These are phyloP conservation scores for Trichacis sp. DNA, from an alignment of 2,888 invertebrate genomes.

Conservation along the genomic window DNA sequence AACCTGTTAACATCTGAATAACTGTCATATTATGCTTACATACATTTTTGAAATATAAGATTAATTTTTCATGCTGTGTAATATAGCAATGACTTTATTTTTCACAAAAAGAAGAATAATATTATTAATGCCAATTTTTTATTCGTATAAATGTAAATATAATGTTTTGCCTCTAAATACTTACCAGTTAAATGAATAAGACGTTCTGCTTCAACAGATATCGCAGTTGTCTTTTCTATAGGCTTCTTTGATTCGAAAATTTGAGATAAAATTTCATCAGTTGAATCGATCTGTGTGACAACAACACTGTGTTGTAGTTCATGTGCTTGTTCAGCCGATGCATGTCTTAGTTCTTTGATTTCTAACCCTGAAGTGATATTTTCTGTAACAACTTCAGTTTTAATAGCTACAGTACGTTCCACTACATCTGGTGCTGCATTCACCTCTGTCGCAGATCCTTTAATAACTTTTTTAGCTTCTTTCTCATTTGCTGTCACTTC, in stretches of 20 bases:
- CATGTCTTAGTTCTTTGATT: conserved; percentile 52
- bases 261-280: conserved; percentile 70
- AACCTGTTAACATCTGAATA: too few species aligned
- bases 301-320: conserved; percentile 69
- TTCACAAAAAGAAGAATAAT: too few species aligned
- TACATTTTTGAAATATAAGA: too few species aligned
- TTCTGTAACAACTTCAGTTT: conserved; percentile 60
- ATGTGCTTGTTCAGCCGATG: conserved; percentile 56
- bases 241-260: conserved; percentile 66
- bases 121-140: too few species aligned
- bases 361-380: conserved; percentile 53
- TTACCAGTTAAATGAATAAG: conserved; percentile 59
- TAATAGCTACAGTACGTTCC: conserved; percentile 68
- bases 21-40: too few species aligned
- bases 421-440: conserved; percentile 68
- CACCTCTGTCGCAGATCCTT: conserved; percentile 68
- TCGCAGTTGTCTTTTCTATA: conserved; percentile 67
- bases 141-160: too few species aligned
- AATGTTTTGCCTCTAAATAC: too few species aligned
- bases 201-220: conserved; percentile 61
- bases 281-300: conserved; percentile 69
- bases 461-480: conserved; percentile 63
- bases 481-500: conserved; percentile 66
- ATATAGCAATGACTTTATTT: too few species aligned
- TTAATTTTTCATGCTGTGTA: too few species aligned